Conservation (phyloP, 2,797 vertebrate genomes). For the Sebastes glaucus region DNA sequence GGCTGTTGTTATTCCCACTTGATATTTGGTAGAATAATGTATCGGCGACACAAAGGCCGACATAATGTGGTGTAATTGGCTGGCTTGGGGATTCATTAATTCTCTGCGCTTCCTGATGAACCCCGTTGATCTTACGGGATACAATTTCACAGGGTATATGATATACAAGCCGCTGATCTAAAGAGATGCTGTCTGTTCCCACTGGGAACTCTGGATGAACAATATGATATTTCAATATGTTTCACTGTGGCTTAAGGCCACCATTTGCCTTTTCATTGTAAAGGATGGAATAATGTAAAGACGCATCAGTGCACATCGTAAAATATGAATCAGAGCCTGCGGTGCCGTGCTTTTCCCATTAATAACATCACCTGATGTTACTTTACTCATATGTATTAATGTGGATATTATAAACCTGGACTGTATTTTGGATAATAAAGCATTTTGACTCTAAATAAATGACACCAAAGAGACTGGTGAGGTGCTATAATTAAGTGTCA, state of each 20-base stretch:
- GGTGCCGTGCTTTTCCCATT: background rate
- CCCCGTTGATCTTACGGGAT: background rate
- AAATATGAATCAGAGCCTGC: background rate
- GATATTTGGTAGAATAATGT: conserved; percentile 19
- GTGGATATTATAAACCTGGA: background rate
- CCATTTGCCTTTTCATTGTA: conserved; percentile 11
- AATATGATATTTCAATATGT: background rate
- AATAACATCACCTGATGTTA: background rate
- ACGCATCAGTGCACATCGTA: background rate
- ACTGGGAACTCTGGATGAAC: conserved; percentile 18
- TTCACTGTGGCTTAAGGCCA: background rate
- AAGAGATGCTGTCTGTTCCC: background rate
- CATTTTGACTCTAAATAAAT: background rate
- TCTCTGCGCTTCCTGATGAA: background rate
- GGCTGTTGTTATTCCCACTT: conserved; percentile 12
- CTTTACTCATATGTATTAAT: background rate
- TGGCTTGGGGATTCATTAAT: conserved; percentile 17
- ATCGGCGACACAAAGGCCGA: background rate
- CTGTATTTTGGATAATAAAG: background rate
- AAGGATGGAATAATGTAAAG: conserved; percentile 8
- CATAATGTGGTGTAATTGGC: background rate
- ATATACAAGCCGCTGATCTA: background rate
- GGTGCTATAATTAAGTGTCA: background rate
- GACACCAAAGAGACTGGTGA: background rate
- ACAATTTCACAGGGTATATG: background rate